Conservation (phyloP, 2,797 vertebrate species). For the Rhodeus uyekii region DNA sequence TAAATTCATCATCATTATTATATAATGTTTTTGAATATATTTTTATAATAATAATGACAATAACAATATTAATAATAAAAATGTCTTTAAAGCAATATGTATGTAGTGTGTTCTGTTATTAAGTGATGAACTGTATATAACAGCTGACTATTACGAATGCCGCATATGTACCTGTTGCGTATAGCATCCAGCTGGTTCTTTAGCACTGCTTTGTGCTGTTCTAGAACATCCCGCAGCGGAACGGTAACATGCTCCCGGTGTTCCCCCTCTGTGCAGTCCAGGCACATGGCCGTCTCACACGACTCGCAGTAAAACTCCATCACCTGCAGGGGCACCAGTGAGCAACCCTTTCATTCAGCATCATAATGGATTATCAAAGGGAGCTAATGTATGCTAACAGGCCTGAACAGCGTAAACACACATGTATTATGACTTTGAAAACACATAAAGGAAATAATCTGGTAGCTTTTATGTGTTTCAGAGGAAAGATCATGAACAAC, state of each 20-base stretch:
- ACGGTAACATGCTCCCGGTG: constrained; percentile 91
- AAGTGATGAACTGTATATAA: background rate
- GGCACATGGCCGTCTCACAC: constrained; percentile 95
- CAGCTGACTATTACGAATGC: background rate
- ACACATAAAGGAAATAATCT: background rate
- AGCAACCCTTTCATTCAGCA: constrained; percentile 2
- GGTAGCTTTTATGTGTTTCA: background rate
- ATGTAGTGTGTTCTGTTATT: background rate
- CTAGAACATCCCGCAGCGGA: constrained; percentile 87
- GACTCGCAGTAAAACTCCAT: constrained; percentile 98
- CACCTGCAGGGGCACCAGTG: constrained; percentile 77
- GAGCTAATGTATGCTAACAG: constrained; percentile 2
- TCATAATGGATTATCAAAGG: constrained; percentile 6
- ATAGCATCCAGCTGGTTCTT: constrained; percentile 91
- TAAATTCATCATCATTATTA: background rate
- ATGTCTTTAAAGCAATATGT: background rate
- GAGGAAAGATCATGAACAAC: background rate
- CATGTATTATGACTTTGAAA: background rate
- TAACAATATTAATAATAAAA: background rate
- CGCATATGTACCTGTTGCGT: constrained; percentile 77
- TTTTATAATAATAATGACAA: background rate
- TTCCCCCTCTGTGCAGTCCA: constrained; percentile 89
- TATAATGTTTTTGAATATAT: background rate
- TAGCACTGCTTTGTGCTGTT: constrained; percentile 90
- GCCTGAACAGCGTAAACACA: background rate